Evolutionary conservation across 2,888 invertebrate genomes (phyloP).

Genomic region (Andrena praecox): DNA sequence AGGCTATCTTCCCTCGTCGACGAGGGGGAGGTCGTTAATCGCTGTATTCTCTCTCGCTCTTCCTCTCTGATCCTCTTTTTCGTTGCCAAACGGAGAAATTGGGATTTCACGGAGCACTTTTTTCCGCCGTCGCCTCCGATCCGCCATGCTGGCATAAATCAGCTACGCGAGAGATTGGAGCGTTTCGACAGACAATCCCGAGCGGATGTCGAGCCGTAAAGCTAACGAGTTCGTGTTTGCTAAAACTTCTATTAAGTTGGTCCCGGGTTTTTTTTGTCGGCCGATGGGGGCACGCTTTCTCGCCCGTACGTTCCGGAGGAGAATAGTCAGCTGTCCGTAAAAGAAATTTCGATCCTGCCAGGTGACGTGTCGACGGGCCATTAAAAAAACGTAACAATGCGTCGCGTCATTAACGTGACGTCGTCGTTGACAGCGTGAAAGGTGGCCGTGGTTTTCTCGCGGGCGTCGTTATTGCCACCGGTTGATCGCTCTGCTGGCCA

Average conservation of each 20-base stretch:
- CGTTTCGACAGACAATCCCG: slow-evolving; percentile 11
- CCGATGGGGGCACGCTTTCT: not conserved
- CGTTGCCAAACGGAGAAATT: slow-evolving; percentile 45
- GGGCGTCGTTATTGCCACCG: slow-evolving; percentile 24
- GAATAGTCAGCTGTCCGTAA: not conserved
- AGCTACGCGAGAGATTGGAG: slow-evolving; percentile 19
- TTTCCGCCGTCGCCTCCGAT: not conserved
- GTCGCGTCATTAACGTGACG: slow-evolving; percentile 11
- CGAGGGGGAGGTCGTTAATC: slow-evolving; percentile 28
- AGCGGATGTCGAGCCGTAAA: not conserved
- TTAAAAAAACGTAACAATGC: slow-evolving; percentile 26
- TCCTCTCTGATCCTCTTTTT: slow-evolving; percentile 17
- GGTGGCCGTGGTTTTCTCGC: slow-evolving; percentile 23
- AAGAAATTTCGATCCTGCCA: not conserved
- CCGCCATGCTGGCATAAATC: slow-evolving; percentile 14
- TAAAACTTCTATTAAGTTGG: slow-evolving; percentile 30
- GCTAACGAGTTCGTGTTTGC: slow-evolving; percentile 25
- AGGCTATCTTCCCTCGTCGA: slow-evolving; percentile 17
- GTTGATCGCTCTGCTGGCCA: slow-evolving; percentile 31
- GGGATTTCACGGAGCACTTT: slow-evolving; percentile 32
- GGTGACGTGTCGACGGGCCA: slow-evolving; percentile 4
- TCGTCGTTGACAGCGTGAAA: slow-evolving; percentile 20
- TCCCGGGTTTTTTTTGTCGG: not conserved
- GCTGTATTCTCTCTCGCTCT: not conserved
- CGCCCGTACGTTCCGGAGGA: not conserved